These are phyloP conservation scores for Petaurus breviceps DNA, from an alignment of 2,113 vertebrate species.

Conservation along the genomic window DNA sequence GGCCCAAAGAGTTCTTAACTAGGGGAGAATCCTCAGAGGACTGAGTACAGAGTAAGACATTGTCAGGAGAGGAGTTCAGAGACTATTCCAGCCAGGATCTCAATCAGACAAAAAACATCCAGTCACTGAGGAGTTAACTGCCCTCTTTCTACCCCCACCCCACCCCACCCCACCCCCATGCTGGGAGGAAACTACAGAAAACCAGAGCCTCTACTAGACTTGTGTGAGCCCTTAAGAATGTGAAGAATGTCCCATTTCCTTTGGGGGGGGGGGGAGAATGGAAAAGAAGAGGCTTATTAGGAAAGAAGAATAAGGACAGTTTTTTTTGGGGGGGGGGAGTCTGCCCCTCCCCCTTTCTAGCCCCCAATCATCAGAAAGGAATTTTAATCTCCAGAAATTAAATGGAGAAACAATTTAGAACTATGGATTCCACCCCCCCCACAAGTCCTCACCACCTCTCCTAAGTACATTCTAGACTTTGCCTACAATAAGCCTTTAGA, in stretches of 20 bases:
- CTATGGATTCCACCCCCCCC: background rate
- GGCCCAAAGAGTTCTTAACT: background rate
- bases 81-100: background rate
- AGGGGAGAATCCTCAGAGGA: background rate
- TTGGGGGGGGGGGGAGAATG: slow-evolving; percentile 50
- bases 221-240: slow-evolving; percentile 77
- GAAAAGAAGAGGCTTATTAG: slow-evolving; percentile 2
- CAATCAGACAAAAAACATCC: background rate
- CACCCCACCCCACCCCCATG: slow-evolving; percentile 67
- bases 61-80: background rate
- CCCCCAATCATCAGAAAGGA: background rate
- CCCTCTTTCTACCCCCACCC: slow-evolving; percentile 58
- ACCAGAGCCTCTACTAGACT: slow-evolving; percentile 49
- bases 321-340: background rate
- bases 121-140: slow-evolving; percentile 66
- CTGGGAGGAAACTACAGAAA: slow-evolving; percentile 72
- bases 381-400: background rate
- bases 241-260: slow-evolving; percentile 79
- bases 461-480: background rate
- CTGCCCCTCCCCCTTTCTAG: background rate
- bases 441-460: background rate
- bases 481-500: background rate
- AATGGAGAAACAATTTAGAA: background rate
- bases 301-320: background rate
- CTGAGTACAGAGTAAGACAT: background rate